Conservation (phyloP, 2,888 invertebrate species). For the Lycophotia porphyrea region DNA sequence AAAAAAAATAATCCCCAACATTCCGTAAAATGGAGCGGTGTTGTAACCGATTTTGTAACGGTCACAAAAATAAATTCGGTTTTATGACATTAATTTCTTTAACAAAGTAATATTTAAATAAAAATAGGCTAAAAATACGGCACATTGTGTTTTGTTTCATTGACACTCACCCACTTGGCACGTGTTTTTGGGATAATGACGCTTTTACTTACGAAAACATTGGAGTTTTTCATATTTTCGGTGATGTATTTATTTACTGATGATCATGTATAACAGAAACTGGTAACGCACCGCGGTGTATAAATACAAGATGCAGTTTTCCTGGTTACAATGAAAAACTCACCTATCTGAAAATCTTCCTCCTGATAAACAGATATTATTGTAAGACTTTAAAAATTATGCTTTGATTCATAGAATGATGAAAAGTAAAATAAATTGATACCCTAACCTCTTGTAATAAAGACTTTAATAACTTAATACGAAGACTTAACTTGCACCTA, state of each 20-base stretch:
- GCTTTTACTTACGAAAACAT: conserved; percentile 74
- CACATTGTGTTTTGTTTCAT: conserved; percentile 74
- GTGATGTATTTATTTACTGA: conserved; percentile 63
- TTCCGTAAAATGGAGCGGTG: conserved; percentile 71
- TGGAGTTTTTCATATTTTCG: conserved; percentile 66
- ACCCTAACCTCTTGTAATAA: background rate
- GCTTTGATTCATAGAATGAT: background rate
- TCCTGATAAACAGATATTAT: background rate
- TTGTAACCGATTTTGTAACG: conserved; percentile 70
- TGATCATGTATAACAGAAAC: conserved; percentile 27
- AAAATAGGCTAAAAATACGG: conserved; percentile 68
- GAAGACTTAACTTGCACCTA: conserved; percentile 12
- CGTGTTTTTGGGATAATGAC: conserved; percentile 66
- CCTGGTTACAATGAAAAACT: background rate
- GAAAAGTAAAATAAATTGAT: background rate
- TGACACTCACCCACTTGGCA: conserved; percentile 89
- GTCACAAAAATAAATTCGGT: conserved; percentile 64
- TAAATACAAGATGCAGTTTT: conserved; percentile 27
- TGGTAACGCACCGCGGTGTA: background rate
- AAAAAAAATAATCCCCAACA: conserved; percentile 68
- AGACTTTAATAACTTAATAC: conserved; percentile 3
- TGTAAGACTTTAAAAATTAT: background rate
- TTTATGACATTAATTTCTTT: conserved; percentile 71
- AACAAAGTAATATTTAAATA: conserved; percentile 63
- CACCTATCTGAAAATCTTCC: background rate